Evolutionary conservation across 2,888 invertebrate species (phyloP).

Genomic region (Ophioninae sp.): DNA sequence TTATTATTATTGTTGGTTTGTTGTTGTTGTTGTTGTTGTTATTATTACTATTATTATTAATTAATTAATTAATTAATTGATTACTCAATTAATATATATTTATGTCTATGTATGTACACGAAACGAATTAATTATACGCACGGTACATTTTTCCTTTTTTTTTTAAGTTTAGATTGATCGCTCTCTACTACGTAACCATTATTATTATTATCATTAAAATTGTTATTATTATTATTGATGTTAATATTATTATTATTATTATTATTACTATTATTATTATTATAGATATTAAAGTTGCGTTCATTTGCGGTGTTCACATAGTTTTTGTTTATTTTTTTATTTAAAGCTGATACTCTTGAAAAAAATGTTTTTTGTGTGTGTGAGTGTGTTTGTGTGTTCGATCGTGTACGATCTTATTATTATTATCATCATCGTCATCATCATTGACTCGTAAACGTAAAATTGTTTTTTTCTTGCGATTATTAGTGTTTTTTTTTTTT

Average conservation of each 20-base stretch:
- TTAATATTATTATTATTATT: no score
- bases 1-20: constrained; percentile 2
- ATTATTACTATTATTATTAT: constrained; percentile 19
- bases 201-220: no score
- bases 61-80: no score
- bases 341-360: constrained; percentile 47
- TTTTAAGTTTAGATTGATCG: constrained; percentile 17
- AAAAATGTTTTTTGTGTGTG: constrained; percentile 7
- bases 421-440: constrained; percentile 37
- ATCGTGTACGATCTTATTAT: constrained; percentile 16
- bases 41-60: no score
- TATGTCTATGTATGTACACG: constrained; percentile 48
- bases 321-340: not conserved
- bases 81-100: constrained; percentile 11
- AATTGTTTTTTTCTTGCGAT: not conserved
- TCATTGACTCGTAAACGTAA: constrained; percentile 18
- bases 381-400: constrained; percentile 16
- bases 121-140: constrained; percentile 54
- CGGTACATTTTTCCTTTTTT: no score
- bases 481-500: no score
- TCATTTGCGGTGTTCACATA: constrained; percentile 49
- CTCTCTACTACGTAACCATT: constrained; percentile 29
- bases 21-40: no score
- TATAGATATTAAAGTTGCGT: constrained; percentile 20
- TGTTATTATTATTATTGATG: no score